Evolutionary conservation across 2,888 invertebrate genomes (phyloP), one percentile per base, ranked within the genome.

Genomic region (Athalia circularis): DNA sequence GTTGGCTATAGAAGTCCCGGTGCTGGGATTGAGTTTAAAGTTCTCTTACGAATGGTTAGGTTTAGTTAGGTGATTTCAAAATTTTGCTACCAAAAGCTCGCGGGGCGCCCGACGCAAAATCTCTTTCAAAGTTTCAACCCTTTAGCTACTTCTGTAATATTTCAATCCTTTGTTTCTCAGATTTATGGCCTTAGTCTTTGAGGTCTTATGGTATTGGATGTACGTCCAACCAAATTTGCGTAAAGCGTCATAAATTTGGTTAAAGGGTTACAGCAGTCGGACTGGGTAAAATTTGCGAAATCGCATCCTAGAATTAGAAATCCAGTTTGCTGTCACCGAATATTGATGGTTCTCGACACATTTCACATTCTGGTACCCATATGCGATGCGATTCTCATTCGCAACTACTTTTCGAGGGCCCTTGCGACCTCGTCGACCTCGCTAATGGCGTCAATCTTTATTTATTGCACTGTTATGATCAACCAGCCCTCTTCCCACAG

Each of bases 201-300:
- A 61, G 62, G 78, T 78, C 64, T 64, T 52, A 15, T 29, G 29
- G 29, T 47, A 47, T 62, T 45, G n/a, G 47, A 48, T 50, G 78
- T 47, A 65, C 64, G 78, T 74, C 70, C 54, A 68, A 78, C 54
- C 79, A 80, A 84, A 85, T 87, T 87, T 86, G 83, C 87, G 86
- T 85, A 86, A 86, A 87, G 81, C 65, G 81, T 80, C 85, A 83
- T 87, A 87, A 88, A 87, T 87, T 86, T 52, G 54, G 82, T 72
- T 77, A 83, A 81, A 79, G 82, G 61, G 80, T 78, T 80, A 74
- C 77, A n/a, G 50, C 75, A 50, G 72, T 72, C 68, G 67, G 54
- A 65, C 78, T 77, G 80, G 82, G 82, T 83, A 80, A 83, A 83
- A 85, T 86, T 85, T 84, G 77, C 82, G 81, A 86, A 81, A 83